These are phyloP conservation scores for Pycnonotus jocosus DNA, from an alignment of 2,113 vertebrate species.

Conservation along the genomic window DNA sequence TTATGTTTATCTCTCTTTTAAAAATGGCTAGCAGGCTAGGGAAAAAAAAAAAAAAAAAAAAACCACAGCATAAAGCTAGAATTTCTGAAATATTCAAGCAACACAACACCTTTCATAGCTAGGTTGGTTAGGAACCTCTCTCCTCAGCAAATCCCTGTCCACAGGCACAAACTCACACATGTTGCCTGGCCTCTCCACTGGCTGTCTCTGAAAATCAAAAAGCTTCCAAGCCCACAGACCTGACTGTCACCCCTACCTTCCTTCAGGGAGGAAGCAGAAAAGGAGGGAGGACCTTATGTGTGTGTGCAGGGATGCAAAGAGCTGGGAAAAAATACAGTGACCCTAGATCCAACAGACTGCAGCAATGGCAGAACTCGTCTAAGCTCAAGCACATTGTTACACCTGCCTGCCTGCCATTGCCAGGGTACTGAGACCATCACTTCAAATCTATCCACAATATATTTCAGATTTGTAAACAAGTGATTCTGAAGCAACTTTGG, in stretches of 20 bases:
- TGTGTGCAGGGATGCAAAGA: neutral
- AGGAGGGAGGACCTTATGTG: fast-evolving
- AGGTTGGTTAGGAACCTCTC: neutral
- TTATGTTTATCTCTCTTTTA: neutral
- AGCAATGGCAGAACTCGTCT: neutral
- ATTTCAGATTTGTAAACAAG: neutral
- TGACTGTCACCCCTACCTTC: neutral
- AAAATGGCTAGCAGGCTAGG: neutral
- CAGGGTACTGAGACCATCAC: neutral
- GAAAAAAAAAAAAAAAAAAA: neutral
- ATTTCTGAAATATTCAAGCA: neutral
- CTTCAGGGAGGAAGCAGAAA: neutral
- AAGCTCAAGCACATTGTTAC: neutral
- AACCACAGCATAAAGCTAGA: neutral
- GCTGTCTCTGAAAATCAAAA: neutral
- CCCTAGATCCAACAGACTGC: neutral
- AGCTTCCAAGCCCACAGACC: neutral
- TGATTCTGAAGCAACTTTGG: neutral
- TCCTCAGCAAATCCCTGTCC: neutral
- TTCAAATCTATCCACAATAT: neutral
- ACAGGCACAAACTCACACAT: neutral
- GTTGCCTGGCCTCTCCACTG: neutral
- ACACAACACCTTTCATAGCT: neutral
- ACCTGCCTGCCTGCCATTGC: neutral
- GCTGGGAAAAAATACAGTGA: neutral